phyloP scores from a whole-genome alignment of 2,888 invertebrate genomes.

The Brachyptera putata region DNA sequence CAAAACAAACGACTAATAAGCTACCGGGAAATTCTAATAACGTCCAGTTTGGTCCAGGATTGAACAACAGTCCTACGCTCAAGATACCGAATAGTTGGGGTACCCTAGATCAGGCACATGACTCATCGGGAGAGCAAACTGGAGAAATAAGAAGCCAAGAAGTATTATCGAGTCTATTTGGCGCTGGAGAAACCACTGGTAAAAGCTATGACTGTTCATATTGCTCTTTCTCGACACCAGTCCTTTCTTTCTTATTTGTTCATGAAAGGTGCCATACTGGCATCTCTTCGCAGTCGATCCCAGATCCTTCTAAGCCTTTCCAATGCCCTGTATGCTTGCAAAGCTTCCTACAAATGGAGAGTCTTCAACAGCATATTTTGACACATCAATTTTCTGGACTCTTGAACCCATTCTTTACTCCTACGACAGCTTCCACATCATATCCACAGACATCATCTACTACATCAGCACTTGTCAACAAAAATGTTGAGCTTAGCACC shows the following conservation, averaged over 20 bases:
- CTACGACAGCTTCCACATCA: background rate
- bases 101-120: background rate
- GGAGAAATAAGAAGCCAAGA: conserved; percentile 47
- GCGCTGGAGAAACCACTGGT: conserved; percentile 50
- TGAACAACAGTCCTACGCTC: conserved; percentile 49
- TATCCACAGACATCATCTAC: no score
- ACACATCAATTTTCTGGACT: conserved; percentile 50
- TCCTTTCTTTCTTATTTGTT: conserved; percentile 84
- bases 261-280: conserved; percentile 80
- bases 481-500: background rate
- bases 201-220: conserved; percentile 86
- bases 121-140: conserved; percentile 12
- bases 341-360: conserved; percentile 53
- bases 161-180: conserved; percentile 52
- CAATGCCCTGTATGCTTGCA: conserved; percentile 60
- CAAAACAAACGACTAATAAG: conserved; percentile 3
- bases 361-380: conserved; percentile 59
- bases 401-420: conserved; percentile 25
- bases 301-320: conserved; percentile 37
- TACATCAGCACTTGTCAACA: no score
- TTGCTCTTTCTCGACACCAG: conserved; percentile 85
- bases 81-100: conserved; percentile 55
- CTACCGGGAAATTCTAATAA: background rate
- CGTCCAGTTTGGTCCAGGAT: background rate
- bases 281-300: conserved; percentile 36